Evolutionary conservation across 1,140 invertebrate species (phyloP), one percentile per base, ranked within the genome.

Genomic region (Rhysida immarginata): DNA sequence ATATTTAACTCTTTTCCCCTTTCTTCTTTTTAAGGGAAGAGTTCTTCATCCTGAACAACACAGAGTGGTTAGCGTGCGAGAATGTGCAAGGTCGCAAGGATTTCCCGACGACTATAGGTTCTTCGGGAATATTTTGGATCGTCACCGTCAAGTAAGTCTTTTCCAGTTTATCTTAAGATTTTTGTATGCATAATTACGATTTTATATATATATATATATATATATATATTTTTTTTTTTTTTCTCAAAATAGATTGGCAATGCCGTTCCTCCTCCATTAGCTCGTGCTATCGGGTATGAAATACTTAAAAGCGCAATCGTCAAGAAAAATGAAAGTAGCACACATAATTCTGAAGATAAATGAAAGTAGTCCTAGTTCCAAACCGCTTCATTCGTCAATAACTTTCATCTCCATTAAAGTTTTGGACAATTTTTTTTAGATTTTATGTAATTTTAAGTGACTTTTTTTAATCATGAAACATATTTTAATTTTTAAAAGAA

Each of bases 21-120:
- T 11, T 20, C 21, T 55, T 56, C 16, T 11, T 13, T 56, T 58
- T 21, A 29, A 56, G 53, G 45, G 54, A 16, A 13, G 25, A 11
- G 44, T 56, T 18, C 26, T 58, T 48, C 54, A 55, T 27, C 42
- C 18, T 16, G 44, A 81, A 60, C 84, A 91, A 68, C 74, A 81
- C 65, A 75, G 87, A 50, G 81, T 90, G 5, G 83, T 92, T 8
- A 87, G 85, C 65, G 84, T 91, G 11, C 69, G 87, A 20, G 87
- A 92, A 69, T 89, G 85, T 71, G 87, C 87, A 0, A 74, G 87
- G 50, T 89, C 85, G 18, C 87, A 93, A 72, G 87, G 85, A 42
- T 92, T 92, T 69, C 82, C 80, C 2, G 87, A 92, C 70, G 74
- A 73, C 0, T 90, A 84, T 65, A 65, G 78, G 41, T 89, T 91